Evolutionary conservation across 35 echinoderm and acorn worm species (phyloP), one percentile per base, ranked within the genome.

Genomic region (Chiridota heheva): DNA sequence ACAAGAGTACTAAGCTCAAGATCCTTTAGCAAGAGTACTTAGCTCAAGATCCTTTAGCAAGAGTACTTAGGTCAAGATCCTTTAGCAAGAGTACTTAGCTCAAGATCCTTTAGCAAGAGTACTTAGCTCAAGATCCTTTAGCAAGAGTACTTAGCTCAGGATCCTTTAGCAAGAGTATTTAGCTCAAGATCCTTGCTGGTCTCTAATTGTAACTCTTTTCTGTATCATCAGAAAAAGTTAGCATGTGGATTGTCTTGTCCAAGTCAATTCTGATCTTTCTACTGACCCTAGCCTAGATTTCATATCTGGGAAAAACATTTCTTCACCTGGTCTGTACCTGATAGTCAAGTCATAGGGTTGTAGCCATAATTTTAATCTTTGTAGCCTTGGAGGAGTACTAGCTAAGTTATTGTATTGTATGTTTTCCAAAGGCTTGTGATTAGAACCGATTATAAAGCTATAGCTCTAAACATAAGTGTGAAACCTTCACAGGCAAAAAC

Each of bases 351-450:
- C 73, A 29, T 86, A 86, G 29, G 81, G 81, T 33, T 90, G 81
- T 7, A 90, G 42, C 12, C 81, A 16, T 34, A 90, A 61, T 32
- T 80, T 69, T 42, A 86, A 36, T n/a, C 82, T 46, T 29, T 92
- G 83, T 22, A 87, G 64, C 40, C 90, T 71, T 36, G 83, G 90
- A 29, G 90, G 83, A 34, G 70, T 53, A 10, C 82, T 81, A 40
- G 82, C 77, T 35, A 92, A 8, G 27, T 66, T 59, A 43, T 91
- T 86, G 24, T 75, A 40, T 26, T 81, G 73, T 24, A 91, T 91
- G 42, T 67, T 86, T 37, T 81, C 90, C 16, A 92, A 25, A 10
- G 64, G 77, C 61, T 90, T 84, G 28, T 90, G 87, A 72, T 90
- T 70, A 35, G 87, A 55, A 30, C 84, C 80, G 12, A 92, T 67